Evolutionary conservation across 2,888 invertebrate species (phyloP).

Genomic region (Epinotia bilunana): DNA sequence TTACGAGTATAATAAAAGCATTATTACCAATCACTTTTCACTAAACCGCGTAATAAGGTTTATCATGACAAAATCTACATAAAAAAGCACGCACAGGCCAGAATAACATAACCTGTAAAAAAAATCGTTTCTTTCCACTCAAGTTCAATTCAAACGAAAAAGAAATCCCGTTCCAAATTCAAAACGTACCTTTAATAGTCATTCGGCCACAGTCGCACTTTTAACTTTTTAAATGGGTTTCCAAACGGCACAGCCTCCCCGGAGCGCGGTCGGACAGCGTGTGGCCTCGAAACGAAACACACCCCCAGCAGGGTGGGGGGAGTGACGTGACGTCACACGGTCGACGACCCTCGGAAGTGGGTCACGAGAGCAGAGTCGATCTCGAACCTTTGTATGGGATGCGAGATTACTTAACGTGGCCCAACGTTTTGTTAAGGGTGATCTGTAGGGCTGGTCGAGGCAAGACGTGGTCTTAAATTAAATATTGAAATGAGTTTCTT

Average conservation of each 20-base stretch:
- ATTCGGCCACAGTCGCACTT: constrained; percentile 56
- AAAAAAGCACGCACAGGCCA: constrained; percentile 16
- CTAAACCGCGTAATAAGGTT: constrained; percentile 1
- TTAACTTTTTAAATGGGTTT: constrained; percentile 53
- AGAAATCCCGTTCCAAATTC: not conserved
- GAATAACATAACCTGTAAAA: constrained; percentile 36
- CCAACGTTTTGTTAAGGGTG: not conserved
- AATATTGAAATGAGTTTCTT: not conserved
- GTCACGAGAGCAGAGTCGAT: constrained; percentile 75
- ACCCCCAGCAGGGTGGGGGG: constrained; percentile 68
- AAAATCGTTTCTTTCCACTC: not conserved
- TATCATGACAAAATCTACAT: constrained; percentile 17
- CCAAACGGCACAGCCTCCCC: constrained; percentile 62
- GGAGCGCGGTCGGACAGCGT: constrained; percentile 64
- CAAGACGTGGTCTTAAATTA: not conserved
- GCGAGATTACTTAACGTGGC: constrained; percentile 46
- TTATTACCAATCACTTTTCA: not conserved
- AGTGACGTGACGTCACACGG: constrained; percentile 78
- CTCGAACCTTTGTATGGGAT: constrained; percentile 58
- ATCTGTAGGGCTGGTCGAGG: not conserved
- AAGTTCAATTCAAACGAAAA: constrained; percentile 16
- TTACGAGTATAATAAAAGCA: not conserved
- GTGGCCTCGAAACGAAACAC: constrained; percentile 80
- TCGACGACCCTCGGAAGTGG: constrained; percentile 77
- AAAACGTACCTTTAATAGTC: constrained; percentile 72